Evolutionary conservation across 1,140 invertebrate species (phyloP), one percentile per base, ranked within the genome.

Genomic region (Nebria ingens): DNA sequence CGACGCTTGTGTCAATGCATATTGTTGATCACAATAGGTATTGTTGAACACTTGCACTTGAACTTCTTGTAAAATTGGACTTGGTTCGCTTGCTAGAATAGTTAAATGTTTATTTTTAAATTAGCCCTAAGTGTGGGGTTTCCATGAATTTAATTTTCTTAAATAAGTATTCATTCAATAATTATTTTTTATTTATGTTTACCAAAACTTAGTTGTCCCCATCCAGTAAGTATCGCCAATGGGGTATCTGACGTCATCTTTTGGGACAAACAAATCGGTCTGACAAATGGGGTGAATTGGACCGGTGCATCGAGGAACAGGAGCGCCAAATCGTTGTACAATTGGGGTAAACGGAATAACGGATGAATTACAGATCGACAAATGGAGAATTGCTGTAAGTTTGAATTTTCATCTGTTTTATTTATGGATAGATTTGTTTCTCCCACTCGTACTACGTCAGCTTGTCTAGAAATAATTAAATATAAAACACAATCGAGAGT

Each of bases 41-140:
- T 59, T 61, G 23, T 58, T 58, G 21, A 58, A 51, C n/a, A 61
- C 23, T 52, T 56, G 42, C 2, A 61, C 54, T 11, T 19, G 25
- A 1, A 59, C 57, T 21, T 58, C 57, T 21, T 60, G 56, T 34
- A 53, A 29, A 2, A 29, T 17, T 6, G 3, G 13, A 34, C 55
- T 52, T 13, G 17, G 29, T 56, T 53, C 50, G 12, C 34, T 49
- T 20, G 21, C 50, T 57, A 23, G 2, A 56, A 58, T 55, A n/a
- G n/a, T n/a, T n/a, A n/a, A n/a, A n/a, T n/a, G n/a, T n/a, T n/a
- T n/a, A n/a, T n/a, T 29, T 29, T 29, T 29, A 29, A 29, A 29
- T 29, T n/a, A n/a, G n/a, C n/a, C n/a, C n/a, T n/a, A n/a, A n/a
- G n/a, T n/a, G n/a, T n/a, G n/a, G n/a, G n/a, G n/a, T n/a, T n/a